A percentile compares a stretch with the other conserved stretches of the same genome.
Conservation (phyloP, 2,888 invertebrate genomes). For the Polydrusus tereticollis region DNA sequence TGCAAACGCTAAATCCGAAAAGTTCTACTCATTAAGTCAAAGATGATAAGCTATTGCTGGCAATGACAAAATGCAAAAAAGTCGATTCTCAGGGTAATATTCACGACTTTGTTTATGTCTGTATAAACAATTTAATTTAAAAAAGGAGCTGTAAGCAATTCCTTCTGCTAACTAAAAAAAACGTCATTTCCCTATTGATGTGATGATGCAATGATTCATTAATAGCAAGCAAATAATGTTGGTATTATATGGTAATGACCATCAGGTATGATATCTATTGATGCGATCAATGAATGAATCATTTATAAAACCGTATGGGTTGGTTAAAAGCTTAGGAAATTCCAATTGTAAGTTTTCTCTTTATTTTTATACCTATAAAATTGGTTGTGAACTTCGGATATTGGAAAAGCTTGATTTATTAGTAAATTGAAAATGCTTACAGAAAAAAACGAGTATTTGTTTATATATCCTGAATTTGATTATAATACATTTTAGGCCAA, state of each 20-base stretch:
- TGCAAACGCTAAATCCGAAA: not conserved
- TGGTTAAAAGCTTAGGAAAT: not conserved
- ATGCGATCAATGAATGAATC: constrained; percentile 2
- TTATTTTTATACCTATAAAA: too few species aligned
- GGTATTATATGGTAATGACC: constrained; percentile 9
- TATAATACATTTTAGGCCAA: constrained; percentile 17
- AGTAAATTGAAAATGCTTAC: constrained; percentile 9
- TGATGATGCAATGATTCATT: constrained; percentile 11
- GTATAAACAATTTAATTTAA: too few species aligned
- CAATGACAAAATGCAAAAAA: too few species aligned
- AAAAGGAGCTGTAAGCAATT: too few species aligned
- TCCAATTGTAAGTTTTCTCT: too few species aligned
- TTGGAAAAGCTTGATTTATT: not conserved
- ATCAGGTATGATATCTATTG: not conserved
- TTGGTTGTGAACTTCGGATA: not conserved
- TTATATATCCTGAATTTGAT: not conserved
- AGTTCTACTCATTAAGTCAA: not conserved
- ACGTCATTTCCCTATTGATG: not conserved
- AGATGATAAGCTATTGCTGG: too few species aligned
- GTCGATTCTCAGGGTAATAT: too few species aligned
- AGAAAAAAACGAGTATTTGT: constrained; percentile 1
- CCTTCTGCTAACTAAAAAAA: too few species aligned
- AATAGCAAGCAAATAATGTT: constrained; percentile 4
- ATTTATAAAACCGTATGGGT: constrained; percentile 4
- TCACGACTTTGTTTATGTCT: too few species aligned